phyloP scores from a whole-genome alignment of 1,140 invertebrate species.

The Bombus affinis region DNA sequence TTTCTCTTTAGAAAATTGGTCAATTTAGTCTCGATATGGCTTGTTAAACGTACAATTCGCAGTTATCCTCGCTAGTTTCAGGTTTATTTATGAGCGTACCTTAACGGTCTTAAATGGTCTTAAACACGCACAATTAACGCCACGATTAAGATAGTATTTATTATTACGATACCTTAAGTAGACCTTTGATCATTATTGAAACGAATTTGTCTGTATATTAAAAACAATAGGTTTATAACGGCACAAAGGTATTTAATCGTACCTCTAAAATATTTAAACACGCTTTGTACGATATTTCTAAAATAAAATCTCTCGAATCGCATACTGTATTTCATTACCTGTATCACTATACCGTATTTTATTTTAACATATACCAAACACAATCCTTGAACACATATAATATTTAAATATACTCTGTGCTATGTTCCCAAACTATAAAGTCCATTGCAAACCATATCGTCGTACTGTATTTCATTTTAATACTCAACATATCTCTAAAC shows the following conservation, averaged over 20 bases:
- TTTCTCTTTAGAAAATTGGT: too few relatives aligned
- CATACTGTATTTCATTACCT: neutral
- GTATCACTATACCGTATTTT: neutral
- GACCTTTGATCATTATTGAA: neutral
- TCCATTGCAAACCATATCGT: too few relatives aligned
- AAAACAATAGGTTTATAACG: neutral
- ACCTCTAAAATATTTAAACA: too few relatives aligned
- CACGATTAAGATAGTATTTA: slow-evolving; percentile 40
- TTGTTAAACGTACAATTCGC: too few relatives aligned
- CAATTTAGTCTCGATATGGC: too few relatives aligned
- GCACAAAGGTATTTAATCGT: neutral
- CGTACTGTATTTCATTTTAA: too few relatives aligned
- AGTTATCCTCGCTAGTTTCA: neutral
- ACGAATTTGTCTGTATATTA: slow-evolving; percentile 13
- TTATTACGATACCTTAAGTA: slow-evolving; percentile 10
- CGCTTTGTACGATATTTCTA: slow-evolving; percentile 21
- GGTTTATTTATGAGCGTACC: neutral
- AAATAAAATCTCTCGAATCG: neutral
- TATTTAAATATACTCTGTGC: too few relatives aligned
- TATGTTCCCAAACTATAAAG: too few relatives aligned
- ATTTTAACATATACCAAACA: neutral
- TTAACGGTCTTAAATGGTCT: neutral
- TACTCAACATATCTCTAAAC: too few relatives aligned
- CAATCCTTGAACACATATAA: too few relatives aligned
- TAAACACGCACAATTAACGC: neutral